Evolutionary conservation across 2,113 vertebrate species (phyloP), one percentile per base, ranked within the genome.

Genomic region (Caracal caracal): DNA sequence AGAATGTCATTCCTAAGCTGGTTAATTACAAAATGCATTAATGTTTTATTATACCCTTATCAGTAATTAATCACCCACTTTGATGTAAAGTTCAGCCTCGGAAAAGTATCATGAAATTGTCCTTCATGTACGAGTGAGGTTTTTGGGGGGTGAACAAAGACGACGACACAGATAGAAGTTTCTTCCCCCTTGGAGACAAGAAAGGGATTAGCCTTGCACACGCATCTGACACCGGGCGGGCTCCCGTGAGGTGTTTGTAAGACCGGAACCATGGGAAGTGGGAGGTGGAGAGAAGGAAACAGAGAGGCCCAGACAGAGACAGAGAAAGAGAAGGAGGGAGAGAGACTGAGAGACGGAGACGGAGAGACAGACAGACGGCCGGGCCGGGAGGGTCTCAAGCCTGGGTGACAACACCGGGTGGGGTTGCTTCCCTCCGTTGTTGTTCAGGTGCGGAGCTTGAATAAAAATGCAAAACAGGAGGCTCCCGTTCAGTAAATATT

Each of bases 401-500:
- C 78, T 51, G 13, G 0, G 53, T 12, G 4, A 40, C 59, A 9
- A 4, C 26, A 12, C 43, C 9, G 11, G 78, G 28, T 19, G 65
- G 15, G 28, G 43, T 30, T 17, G 61, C 43, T 78, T 88, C 95
- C 92, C 97, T 97, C 97, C 9, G 83, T 70, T 93, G 95, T 98
- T 98, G 98, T 98, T 99, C 98, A 99, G 98, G 98, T 98, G 98
- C 98, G 91, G 96, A 96, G 98, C 98, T 98, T 98, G 99, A 99
- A 99, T 98, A 98, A 98, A 99, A 98, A 99, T 99, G 98, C 98
- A 98, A 99, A 99, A 98, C 98, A 99, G 98, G 98, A 99, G 98
- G 98, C 98, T 99, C 98, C 98, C 98, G 97, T 99, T 99, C 99
- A 98, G 99, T 99, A 99, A 99, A 99, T 99, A 99, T 99, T 99